phyloP scores from a whole-genome alignment of 2,797 vertebrate genomes.

The Eulemur rubriventer region DNA sequence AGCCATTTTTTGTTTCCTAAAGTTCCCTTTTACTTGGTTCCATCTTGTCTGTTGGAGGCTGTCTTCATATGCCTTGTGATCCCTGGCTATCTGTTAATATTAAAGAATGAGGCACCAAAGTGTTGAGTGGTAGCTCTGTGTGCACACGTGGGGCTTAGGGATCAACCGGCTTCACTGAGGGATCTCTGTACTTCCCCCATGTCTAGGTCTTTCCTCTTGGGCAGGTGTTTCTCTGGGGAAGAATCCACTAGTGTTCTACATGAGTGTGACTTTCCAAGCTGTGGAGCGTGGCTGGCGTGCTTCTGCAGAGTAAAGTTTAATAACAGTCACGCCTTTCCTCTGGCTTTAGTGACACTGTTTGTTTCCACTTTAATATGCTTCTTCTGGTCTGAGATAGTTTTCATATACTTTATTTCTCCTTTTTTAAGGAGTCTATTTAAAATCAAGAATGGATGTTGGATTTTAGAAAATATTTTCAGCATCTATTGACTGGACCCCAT shows the following conservation, averaged over 20 bases:
- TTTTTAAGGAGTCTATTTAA: neutral
- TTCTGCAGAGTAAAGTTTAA: neutral
- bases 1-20: neutral
- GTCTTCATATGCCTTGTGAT: neutral
- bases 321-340: neutral
- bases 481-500: neutral
- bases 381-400: neutral
- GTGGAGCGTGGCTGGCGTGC: neutral
- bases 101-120: too few species aligned
- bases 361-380: neutral
- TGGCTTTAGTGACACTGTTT: neutral
- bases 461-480: conserved; percentile 21
- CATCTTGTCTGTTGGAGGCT: neutral
- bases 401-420: neutral
- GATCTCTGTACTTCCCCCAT: neutral
- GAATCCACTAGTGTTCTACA: neutral
- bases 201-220: neutral
- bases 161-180: neutral
- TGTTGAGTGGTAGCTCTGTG: neutral
- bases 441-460: neutral
- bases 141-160: neutral
- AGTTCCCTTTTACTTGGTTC: neutral
- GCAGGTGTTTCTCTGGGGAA: neutral
- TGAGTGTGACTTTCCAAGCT: neutral
- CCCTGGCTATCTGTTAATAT: neutral